Evolutionary conservation across 2,797 vertebrate species (phyloP).

Genomic region (Morus bassanus): DNA sequence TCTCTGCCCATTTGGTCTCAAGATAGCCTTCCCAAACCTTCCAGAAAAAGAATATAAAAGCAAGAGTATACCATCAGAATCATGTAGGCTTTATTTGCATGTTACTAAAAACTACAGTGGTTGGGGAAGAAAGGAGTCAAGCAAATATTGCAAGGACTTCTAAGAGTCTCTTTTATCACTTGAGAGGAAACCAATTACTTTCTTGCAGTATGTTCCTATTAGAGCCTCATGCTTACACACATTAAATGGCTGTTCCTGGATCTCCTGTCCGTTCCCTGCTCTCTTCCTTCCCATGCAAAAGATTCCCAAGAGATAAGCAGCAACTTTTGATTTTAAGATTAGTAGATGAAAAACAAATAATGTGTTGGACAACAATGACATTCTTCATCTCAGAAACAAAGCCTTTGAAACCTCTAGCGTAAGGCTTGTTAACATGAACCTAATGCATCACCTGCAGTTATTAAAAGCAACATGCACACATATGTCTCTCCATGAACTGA

Average conservation of each 20-base stretch:
- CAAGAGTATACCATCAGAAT: neutral
- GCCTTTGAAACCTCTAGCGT: neutral
- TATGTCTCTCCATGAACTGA: neutral
- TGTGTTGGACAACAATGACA: neutral
- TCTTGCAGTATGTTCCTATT: neutral
- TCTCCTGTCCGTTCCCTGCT: neutral
- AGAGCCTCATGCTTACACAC: neutral
- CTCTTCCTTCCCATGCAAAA: neutral
- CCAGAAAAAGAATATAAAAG: neutral
- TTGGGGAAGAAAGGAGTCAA: neutral
- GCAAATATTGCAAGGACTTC: neutral
- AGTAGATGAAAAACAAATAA: constrained; percentile 27
- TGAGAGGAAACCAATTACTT: neutral
- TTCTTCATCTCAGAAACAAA: constrained; percentile 2
- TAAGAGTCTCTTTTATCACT: neutral
- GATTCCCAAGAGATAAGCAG: constrained; percentile 54
- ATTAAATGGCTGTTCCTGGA: neutral
- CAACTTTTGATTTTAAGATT: constrained; percentile 1
- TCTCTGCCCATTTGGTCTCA: neutral
- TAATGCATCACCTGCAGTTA: neutral
- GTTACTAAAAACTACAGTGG: neutral
- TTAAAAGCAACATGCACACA: neutral
- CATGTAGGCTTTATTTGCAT: neutral
- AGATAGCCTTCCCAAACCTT: neutral
- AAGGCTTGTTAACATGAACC: neutral